These are phyloP conservation scores for Caenorhabditis imperialis DNA, from an alignment of 2,888 invertebrate genomes.

Conservation along the genomic window DNA sequence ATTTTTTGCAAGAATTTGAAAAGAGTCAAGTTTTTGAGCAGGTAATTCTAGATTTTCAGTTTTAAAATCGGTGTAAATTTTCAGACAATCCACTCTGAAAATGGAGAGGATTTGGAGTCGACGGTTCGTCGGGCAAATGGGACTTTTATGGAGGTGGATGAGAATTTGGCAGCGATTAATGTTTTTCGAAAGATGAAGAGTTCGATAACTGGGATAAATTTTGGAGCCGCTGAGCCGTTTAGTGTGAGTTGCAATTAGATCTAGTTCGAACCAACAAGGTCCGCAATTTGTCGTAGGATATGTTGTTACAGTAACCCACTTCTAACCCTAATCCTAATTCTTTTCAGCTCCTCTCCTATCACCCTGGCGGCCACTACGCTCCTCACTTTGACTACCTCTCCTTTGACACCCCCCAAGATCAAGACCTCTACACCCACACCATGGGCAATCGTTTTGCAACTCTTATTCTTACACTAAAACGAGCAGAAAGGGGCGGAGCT, in stretches of 20 bases:
- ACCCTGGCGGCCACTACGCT: conserved; percentile 65
- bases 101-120: neutral
- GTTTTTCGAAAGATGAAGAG: neutral
- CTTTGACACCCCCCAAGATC: conserved; percentile 1
- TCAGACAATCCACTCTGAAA: neutral
- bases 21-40: neutral
- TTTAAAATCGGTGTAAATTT: neutral
- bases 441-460: conserved; percentile 66
- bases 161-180: conserved; percentile 1
- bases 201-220: conserved; percentile 33
- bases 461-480: conserved; percentile 54
- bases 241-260: conserved; percentile 24
- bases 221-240: conserved; percentile 35
- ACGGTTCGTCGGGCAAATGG: conserved; percentile 6
- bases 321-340: too few species aligned
- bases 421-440: conserved; percentile 30
- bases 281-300: too few species aligned
- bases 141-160: conserved; percentile 7
- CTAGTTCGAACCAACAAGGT: too few species aligned
- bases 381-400: conserved; percentile 61
- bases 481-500: conserved; percentile 59
- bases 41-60: neutral
- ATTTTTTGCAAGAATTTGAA: neutral
- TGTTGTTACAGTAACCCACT: too few species aligned
- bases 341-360: conserved; percentile 60